These are phyloP conservation scores for Anthophora plumipes DNA, from an alignment of 2,888 invertebrate species.

Conservation along the genomic window DNA sequence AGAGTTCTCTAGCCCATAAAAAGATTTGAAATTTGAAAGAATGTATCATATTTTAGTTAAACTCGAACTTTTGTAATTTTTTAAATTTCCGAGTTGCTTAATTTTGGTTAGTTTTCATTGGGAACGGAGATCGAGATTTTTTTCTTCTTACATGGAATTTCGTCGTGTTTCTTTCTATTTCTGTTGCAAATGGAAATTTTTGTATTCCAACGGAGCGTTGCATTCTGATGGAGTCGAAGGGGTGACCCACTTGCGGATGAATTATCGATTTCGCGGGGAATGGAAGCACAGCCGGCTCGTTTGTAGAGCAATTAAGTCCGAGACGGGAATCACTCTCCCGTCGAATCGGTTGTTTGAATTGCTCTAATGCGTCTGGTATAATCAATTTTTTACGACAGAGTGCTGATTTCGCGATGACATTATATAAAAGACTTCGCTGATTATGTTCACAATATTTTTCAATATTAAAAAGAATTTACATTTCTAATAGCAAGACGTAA, in stretches of 20 bases:
- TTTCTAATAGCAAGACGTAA: too few species aligned
- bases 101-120: conserved; percentile 54
- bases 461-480: too few species aligned
- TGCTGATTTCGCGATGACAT: neutral
- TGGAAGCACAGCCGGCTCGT: conserved; percentile 49
- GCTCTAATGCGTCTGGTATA: conserved; percentile 24
- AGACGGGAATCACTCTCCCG: conserved; percentile 39
- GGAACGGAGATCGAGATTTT: neutral
- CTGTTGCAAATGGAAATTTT: too few species aligned
- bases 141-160: too few species aligned
- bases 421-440: too few species aligned
- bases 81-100: too few species aligned
- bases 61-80: too few species aligned
- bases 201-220: neutral
- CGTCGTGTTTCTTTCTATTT: neutral
- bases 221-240: conserved; percentile 18
- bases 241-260: conserved; percentile 33
- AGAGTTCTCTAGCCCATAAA: too few species aligned
- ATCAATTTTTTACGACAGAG: conserved; percentile 21
- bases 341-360: conserved; percentile 29
- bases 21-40: too few species aligned
- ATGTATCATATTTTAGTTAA: too few species aligned
- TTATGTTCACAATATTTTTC: too few species aligned
- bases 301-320: conserved; percentile 52
- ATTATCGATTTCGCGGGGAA: conserved; percentile 56